These are phyloP conservation scores for Fopius arisanus DNA, from an alignment of 1,140 invertebrate genomes.

Conservation along the genomic window DNA sequence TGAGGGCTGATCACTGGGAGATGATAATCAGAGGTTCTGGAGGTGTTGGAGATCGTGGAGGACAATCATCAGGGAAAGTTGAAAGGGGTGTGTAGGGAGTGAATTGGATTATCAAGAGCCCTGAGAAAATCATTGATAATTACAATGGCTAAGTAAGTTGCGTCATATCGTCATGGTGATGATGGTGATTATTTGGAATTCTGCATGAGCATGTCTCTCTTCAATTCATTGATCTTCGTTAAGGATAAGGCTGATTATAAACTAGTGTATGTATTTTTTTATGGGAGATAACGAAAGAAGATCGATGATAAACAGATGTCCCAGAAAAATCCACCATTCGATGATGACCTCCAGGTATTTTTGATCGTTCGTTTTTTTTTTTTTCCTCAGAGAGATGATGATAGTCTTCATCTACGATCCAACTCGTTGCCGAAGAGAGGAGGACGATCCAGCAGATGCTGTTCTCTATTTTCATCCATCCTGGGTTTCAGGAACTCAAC, in stretches of 20 bases:
- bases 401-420: conserved; percentile 89
- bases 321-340: not conserved
- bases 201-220: conserved; percentile 45
- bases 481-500: conserved; percentile 84
- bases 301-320: not conserved
- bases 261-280: conserved; percentile 45
- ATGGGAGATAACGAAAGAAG: no score
- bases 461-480: conserved; percentile 88
- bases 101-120: no score
- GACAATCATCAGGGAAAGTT: no score
- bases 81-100: no score
- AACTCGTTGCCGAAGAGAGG: conserved; percentile 76
- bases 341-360: no score
- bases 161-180: conserved; percentile 28
- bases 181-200: not conserved
- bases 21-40: no score
- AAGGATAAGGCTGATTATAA: conserved; percentile 51
- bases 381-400: conserved; percentile 78
- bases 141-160: conserved; percentile 61
- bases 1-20: no score
- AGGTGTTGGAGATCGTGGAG: no score
- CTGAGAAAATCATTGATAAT: no score
- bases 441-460: conserved; percentile 85
- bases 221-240: conserved; percentile 47
- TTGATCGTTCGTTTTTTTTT: conserved; percentile 33